Evolutionary conservation across 2,113 vertebrate genomes (phyloP).

Genomic region (Semnornis frantzii): DNA sequence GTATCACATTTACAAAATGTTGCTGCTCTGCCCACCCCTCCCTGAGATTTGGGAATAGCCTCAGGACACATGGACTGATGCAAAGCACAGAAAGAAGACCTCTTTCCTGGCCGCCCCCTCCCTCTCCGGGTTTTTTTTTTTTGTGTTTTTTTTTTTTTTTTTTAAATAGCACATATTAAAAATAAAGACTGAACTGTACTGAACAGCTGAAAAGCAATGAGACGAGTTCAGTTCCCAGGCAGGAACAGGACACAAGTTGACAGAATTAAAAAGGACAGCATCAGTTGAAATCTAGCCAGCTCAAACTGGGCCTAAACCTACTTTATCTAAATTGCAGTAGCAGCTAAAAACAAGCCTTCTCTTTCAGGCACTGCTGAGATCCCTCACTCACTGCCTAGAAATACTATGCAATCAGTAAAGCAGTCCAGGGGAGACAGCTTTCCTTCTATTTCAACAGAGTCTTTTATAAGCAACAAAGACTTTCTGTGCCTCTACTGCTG

Average conservation of each 20-base stretch:
- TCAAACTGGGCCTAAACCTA: conserved; percentile 30
- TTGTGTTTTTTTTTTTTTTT: neutral
- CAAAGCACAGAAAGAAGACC: neutral
- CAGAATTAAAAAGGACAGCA: conserved; percentile 52
- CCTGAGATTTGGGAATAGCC: neutral
- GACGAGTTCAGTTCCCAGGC: conserved; percentile 38
- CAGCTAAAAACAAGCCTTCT: conserved; percentile 44
- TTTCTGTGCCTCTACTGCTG: conserved; percentile 49
- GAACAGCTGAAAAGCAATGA: conserved; percentile 31
- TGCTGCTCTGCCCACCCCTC: neutral
- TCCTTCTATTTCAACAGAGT: conserved; percentile 38
- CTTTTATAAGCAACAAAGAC: conserved; percentile 44
- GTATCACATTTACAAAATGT: neutral
- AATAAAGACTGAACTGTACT: conserved; percentile 24
- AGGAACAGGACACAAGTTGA: conserved; percentile 19
- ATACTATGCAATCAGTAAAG: conserved; percentile 10
- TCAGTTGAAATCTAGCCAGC: conserved; percentile 32
- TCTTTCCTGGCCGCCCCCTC: too few relatives aligned
- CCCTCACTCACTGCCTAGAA: neutral
- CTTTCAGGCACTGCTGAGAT: conserved; percentile 21
- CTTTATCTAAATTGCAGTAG: conserved; percentile 38
- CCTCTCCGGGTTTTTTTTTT: too few relatives aligned
- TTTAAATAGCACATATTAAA: neutral
- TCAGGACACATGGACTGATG: neutral
- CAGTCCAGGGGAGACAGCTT: conserved; percentile 6